Percentiles rank a stretch among this genome's conserved stretches.
phyloP scores from a whole-genome alignment of 2,113 vertebrate species.

The Henicopernis longicauda region DNA sequence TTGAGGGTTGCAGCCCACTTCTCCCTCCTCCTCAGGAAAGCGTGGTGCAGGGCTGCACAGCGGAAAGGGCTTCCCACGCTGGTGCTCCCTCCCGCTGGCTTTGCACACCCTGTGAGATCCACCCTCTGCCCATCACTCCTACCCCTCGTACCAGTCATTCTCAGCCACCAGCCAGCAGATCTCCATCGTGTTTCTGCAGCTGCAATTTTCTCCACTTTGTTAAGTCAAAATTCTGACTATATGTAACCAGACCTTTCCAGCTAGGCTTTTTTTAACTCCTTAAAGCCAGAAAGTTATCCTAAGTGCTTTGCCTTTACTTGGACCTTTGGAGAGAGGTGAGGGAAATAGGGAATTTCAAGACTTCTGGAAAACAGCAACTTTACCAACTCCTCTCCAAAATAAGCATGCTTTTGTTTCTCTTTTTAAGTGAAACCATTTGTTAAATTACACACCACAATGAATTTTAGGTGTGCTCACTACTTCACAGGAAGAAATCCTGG shows the following conservation, averaged over 20 bases:
- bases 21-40: neutral
- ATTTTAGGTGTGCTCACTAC: neutral
- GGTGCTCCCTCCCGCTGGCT: neutral
- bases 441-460: neutral
- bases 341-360: neutral
- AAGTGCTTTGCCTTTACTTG: neutral
- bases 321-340: neutral
- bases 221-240: neutral
- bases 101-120: neutral
- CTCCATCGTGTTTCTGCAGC: neutral
- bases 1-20: neutral
- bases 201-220: neutral
- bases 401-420: neutral
- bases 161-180: rapidly evolving
- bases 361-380: neutral
- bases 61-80: rapidly evolving
- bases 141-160: rapidly evolving
- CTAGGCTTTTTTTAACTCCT: neutral
- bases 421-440: neutral
- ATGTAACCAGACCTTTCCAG: neutral
- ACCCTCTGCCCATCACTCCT: neutral
- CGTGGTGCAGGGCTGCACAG: rapidly evolving
- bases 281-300: neutral
- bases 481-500: neutral
- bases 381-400: neutral